phyloP scores from a whole-genome alignment of 1,140 invertebrate species.

The Macrobrachium nipponense region DNA sequence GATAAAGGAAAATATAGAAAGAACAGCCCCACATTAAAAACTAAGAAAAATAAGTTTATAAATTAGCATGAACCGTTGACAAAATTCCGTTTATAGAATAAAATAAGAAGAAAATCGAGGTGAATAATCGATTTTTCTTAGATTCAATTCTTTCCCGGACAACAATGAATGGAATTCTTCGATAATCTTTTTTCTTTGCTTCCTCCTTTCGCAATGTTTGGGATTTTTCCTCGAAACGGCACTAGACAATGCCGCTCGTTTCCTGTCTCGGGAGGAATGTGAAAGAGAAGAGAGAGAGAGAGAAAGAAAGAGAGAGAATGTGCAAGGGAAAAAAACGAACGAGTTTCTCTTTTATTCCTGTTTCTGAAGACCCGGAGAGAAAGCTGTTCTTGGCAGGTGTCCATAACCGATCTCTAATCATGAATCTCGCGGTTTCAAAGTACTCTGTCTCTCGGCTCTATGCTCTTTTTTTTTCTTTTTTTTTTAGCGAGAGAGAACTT shows the following conservation, averaged over 20 bases:
- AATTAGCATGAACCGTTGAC: no score
- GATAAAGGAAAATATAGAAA: no score
- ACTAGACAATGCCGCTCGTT: background rate
- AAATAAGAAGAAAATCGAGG: no score
- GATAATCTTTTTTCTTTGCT: background rate
- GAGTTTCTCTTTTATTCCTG: background rate
- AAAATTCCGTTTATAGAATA: no score
- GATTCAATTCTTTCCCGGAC: no score
- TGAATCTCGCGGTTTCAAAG: background rate
- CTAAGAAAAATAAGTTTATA: no score
- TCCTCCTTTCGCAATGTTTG: background rate
- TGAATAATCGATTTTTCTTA: no score
- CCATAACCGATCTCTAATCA: background rate
- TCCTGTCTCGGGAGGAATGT: background rate
- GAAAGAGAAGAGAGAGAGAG: slow-evolving; percentile 31
- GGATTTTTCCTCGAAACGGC: background rate
- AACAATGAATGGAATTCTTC: no score
- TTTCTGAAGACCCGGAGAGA: background rate
- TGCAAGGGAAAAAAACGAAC: background rate
- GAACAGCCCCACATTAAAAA: no score
- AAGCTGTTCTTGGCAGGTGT: background rate
- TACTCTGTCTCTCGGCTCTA: background rate
- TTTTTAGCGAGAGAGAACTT: background rate
- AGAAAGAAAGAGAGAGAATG: slow-evolving; percentile 34
- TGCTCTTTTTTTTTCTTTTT: background rate